Percentiles rank a stretch among this genome's conserved stretches.
phyloP scores from a whole-genome alignment of 2,888 invertebrate species.

The Cosmorhoe ocellata region DNA sequence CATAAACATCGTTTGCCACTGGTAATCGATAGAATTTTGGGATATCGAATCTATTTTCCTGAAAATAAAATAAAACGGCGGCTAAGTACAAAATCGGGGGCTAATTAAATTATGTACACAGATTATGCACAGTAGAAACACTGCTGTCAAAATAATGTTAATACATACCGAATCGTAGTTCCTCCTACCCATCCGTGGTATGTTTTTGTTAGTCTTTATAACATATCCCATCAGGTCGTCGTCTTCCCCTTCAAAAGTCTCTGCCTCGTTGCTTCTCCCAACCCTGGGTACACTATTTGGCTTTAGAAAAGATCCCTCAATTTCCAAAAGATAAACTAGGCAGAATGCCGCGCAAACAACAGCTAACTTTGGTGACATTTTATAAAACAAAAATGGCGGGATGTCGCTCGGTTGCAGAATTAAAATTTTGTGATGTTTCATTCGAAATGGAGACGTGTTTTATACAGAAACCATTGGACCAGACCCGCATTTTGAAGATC shows the following conservation, averaged over 20 bases:
- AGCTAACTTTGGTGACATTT: constrained; percentile 58
- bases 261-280: constrained; percentile 71
- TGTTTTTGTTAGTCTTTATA: constrained; percentile 74
- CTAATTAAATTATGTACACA: too few species aligned
- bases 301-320: constrained; percentile 68
- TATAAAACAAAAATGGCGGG: constrained; percentile 41
- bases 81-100: too few species aligned
- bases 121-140: too few species aligned
- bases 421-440: constrained; percentile 38
- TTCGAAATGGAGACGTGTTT: constrained; percentile 33
- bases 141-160: background rate
- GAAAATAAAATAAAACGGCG: constrained; percentile 35
- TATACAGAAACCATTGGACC: constrained; percentile 58
- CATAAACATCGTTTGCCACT: constrained; percentile 48
- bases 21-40: constrained; percentile 67
- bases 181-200: constrained; percentile 74
- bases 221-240: constrained; percentile 70
- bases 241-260: constrained; percentile 64
- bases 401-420: constrained; percentile 13
- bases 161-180: constrained; percentile 71
- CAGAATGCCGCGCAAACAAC: constrained; percentile 53
- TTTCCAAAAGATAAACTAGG: constrained; percentile 52
- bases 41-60: constrained; percentile 72
- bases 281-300: constrained; percentile 73
- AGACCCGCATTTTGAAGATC: constrained; percentile 55